A percentile compares a stretch with the other conserved stretches of the same genome.
Evolutionary conservation across 2,113 vertebrate species (phyloP).

Genomic region (Diadophis punctatus): DNA sequence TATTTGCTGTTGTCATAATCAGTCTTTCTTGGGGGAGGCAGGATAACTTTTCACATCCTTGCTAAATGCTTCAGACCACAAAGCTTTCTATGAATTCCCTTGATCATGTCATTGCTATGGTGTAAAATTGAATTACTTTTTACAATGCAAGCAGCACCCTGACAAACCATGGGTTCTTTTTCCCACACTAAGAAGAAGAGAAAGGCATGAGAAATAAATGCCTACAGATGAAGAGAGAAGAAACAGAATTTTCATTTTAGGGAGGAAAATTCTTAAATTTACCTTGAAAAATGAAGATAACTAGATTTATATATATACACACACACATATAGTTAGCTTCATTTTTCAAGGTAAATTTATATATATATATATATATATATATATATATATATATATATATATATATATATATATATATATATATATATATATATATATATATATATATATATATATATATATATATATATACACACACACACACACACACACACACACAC

Average conservation of each 20-base stretch:
- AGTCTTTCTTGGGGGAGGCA: slow-evolving; percentile 48
- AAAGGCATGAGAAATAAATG: slow-evolving; percentile 47
- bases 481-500: no score
- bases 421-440: no score
- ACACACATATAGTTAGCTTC: no score
- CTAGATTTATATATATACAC: no score
- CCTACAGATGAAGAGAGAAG: neutral
- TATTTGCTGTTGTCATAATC: slow-evolving; percentile 55
- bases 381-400: no score
- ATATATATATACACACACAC: no score
- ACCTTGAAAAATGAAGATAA: slow-evolving; percentile 29
- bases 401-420: no score
- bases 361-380: no score
- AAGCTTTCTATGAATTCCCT: slow-evolving; percentile 61
- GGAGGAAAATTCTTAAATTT: neutral
- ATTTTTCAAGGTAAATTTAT: no score
- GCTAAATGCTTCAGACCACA: slow-evolving; percentile 65
- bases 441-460: no score
- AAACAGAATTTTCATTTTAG: neutral
- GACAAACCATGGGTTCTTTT: slow-evolving; percentile 38
- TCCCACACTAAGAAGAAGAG: slow-evolving; percentile 58
- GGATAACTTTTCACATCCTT: slow-evolving; percentile 65
- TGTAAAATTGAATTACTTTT: slow-evolving; percentile 71
- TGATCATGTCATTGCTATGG: slow-evolving; percentile 70
- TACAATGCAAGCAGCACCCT: slow-evolving; percentile 56